Conservation (phyloP, 2,797 vertebrate genomes). For the Platyrinchus mystaceus region DNA sequence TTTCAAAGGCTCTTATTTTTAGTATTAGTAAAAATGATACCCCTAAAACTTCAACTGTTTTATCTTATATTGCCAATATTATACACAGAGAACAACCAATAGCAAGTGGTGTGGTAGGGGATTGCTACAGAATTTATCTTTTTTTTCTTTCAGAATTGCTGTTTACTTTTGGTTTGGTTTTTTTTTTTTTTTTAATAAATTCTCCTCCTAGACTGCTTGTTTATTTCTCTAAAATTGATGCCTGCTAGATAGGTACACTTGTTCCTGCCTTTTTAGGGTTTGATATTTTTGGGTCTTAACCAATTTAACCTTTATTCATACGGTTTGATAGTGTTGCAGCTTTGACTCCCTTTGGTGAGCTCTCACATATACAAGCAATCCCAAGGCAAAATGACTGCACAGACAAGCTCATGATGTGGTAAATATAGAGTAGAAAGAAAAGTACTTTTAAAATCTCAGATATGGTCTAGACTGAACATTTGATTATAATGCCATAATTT, state of each 20-base stretch:
- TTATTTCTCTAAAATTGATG: background rate
- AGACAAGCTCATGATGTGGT: background rate
- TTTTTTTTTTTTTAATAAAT: background rate
- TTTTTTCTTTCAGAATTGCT: background rate
- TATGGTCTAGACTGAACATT: background rate
- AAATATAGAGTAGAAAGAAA: background rate
- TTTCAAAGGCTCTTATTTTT: background rate
- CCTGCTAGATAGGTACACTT: background rate
- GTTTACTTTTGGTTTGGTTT: background rate
- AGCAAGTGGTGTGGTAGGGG: accelerated
- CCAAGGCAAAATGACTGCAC: background rate
- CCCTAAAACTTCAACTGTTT: background rate
- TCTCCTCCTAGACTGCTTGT: background rate
- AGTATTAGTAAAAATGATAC: background rate
- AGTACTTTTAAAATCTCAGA: background rate
- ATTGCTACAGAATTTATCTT: accelerated
- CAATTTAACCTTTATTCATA: background rate
- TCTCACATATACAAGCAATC: background rate
- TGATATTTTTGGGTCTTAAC: background rate
- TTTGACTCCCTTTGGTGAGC: background rate
- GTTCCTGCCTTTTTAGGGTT: background rate
- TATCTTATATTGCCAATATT: background rate
- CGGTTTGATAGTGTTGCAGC: background rate
- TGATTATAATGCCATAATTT: background rate
- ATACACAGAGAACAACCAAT: background rate